Percentiles rank a stretch among this genome's conserved stretches.
Evolutionary conservation across 2,888 invertebrate species (phyloP).

Genomic region (Ennomos quercinarius): DNA sequence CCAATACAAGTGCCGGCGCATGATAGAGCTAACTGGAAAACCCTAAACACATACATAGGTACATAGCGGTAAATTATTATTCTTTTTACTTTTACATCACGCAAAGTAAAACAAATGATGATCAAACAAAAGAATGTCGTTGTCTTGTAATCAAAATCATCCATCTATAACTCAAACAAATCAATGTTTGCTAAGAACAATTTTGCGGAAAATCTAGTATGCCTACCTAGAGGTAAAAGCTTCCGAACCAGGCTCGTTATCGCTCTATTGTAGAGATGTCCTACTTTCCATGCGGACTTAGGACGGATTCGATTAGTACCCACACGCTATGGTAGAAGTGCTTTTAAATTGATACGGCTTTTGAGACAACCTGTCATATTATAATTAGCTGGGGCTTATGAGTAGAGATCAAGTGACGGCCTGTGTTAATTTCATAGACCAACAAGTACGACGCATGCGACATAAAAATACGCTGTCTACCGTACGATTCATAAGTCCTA

Average conservation of each 20-base stretch:
- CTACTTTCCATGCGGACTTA: constrained; percentile 47
- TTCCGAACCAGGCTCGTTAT: constrained; percentile 42
- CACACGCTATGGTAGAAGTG: constrained; percentile 28
- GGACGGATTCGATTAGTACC: constrained; percentile 51
- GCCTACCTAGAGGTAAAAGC: constrained; percentile 32
- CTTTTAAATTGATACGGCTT: constrained; percentile 19
- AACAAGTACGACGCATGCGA: not conserved
- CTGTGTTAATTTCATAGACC: constrained; percentile 1
- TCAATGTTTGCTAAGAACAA: constrained; percentile 24
- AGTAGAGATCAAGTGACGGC: constrained; percentile 1
- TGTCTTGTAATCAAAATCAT: constrained; percentile 13
- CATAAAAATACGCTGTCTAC: too few species aligned
- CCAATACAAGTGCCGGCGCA: too few species aligned
- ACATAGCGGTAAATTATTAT: not conserved
- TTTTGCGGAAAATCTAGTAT: constrained; percentile 37
- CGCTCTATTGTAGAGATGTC: constrained; percentile 46
- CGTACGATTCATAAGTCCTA: too few species aligned
- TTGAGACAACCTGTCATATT: constrained; percentile 23
- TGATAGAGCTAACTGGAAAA: too few species aligned
- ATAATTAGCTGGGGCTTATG: constrained; percentile 13
- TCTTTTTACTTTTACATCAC: not conserved
- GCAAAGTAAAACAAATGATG: constrained; percentile 2
- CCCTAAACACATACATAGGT: too few species aligned
- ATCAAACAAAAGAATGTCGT: not conserved
- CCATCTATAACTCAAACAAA: constrained; percentile 14